A percentile compares a stretch with the other conserved stretches of the same genome.
Evolutionary conservation across 1,140 invertebrate genomes (phyloP).

Genomic region (Solenopsis fugax): DNA sequence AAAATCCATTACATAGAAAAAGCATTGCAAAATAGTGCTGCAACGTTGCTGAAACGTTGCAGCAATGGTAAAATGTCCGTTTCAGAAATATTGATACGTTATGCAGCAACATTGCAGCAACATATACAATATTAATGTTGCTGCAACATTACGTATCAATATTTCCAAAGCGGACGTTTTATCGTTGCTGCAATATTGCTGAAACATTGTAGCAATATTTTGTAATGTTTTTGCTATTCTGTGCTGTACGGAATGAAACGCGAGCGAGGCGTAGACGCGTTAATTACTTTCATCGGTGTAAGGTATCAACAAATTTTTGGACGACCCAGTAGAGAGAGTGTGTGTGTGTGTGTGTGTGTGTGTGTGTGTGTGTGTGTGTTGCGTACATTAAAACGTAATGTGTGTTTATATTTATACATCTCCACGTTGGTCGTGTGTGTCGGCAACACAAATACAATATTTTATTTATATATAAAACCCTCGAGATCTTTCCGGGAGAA

Average conservation of each 20-base stretch:
- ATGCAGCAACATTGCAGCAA: too few relatives aligned
- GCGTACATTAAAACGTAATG: slow-evolving; percentile 51
- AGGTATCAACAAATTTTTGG: slow-evolving; percentile 45
- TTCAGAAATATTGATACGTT: too few relatives aligned
- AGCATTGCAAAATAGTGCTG: too few relatives aligned
- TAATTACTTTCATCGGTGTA: slow-evolving; percentile 34
- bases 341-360: too few relatives aligned
- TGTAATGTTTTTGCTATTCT: too few relatives aligned
- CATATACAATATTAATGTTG: too few relatives aligned
- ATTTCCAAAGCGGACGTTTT: too few relatives aligned
- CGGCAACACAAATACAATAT: slow-evolving; percentile 29
- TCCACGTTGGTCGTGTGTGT: slow-evolving; percentile 49
- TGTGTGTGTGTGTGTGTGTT: neutral
- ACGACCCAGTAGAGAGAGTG: slow-evolving; percentile 30
- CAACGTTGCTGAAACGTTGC: too few relatives aligned
- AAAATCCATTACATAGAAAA: neutral
- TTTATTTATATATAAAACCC: slow-evolving; percentile 66
- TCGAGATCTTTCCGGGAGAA: slow-evolving; percentile 63
- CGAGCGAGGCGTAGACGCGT: neutral
- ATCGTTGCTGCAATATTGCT: too few relatives aligned
- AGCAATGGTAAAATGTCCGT: too few relatives aligned
- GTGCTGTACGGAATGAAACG: neutral
- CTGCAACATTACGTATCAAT: too few relatives aligned
- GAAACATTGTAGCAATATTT: too few relatives aligned
- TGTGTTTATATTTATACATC: slow-evolving; percentile 54